These are phyloP conservation scores for Marisa cornuarietis DNA, from an alignment of 1,140 invertebrate genomes.

Conservation along the genomic window DNA sequence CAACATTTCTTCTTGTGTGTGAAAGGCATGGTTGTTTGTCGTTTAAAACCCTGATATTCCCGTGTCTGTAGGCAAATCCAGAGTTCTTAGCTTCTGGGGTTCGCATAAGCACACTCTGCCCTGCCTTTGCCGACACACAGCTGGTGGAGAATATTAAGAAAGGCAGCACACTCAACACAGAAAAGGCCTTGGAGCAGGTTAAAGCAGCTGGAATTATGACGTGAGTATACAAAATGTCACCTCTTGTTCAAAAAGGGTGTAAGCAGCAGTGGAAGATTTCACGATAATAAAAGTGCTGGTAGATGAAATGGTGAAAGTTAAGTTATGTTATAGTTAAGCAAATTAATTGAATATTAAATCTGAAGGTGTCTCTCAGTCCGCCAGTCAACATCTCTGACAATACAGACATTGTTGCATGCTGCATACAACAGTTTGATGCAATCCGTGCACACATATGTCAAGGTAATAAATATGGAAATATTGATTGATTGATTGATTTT, in stretches of 20 bases:
- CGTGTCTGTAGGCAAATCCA: conserved; percentile 31
- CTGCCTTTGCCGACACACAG: conserved; percentile 46
- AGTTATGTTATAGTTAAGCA: not conserved
- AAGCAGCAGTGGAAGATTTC: not conserved
- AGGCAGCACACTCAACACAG: not conserved
- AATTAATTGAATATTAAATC: not conserved
- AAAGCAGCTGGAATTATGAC: conserved; percentile 39
- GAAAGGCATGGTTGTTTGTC: too few relatives aligned
- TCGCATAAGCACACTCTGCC: conserved; percentile 41
- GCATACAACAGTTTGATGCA: too few relatives aligned
- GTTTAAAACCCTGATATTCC: not conserved
- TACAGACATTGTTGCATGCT: not conserved
- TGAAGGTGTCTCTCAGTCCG: not conserved
- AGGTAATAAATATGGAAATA: too few relatives aligned
- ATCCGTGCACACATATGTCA: too few relatives aligned
- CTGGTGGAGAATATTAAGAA: conserved; percentile 26
- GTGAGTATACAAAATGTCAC: conserved; percentile 29
- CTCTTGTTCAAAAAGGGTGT: not conserved
- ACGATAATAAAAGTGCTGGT: not conserved
- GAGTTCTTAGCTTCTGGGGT: conserved; percentile 34
- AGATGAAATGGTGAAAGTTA: not conserved
- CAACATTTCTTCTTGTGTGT: not conserved
- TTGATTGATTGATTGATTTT: too few relatives aligned
- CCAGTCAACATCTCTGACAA: not conserved
- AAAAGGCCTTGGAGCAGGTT: conserved; percentile 24